Percentiles rank a stretch among this genome's conserved stretches.
phyloP scores from a whole-genome alignment of 37 sponge, comb jelly and placozoan genomes.

The Agelas oroides region DNA sequence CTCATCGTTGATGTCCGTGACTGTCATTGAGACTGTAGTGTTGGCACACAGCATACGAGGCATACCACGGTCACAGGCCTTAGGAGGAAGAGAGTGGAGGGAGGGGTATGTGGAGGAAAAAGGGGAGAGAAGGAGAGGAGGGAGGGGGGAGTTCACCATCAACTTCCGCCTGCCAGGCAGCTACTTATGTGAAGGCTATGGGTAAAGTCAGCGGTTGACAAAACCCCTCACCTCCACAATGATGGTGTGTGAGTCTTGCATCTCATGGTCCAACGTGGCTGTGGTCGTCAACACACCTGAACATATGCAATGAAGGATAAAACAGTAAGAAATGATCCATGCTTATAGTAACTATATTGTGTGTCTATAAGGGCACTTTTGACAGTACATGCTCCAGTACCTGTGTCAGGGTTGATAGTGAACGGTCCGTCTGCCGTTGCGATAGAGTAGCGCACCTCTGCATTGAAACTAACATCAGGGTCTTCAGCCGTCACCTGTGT shows the following conservation, averaged over 20 bases:
- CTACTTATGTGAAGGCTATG: too few species aligned
- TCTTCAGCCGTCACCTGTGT: conserved; percentile 37
- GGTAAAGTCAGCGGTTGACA: too few species aligned
- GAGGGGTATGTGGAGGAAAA: too few species aligned
- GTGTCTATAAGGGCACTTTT: too few species aligned
- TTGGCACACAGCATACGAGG: background rate
- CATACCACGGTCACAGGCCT: conserved; percentile 48
- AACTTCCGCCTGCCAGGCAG: too few species aligned
- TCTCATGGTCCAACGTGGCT: conserved; percentile 48
- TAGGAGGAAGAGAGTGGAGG: too few species aligned
- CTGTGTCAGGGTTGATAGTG: conserved; percentile 49
- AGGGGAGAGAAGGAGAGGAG: too few species aligned
- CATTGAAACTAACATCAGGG: conserved; percentile 25
- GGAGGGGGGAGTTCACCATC: too few species aligned
- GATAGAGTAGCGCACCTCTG: conserved; percentile 26
- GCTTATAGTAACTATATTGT: too few species aligned
- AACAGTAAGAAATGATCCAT: too few species aligned
- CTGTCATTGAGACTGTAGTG: conserved; percentile 29
- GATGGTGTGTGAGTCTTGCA: background rate
- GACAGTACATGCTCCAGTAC: background rate
- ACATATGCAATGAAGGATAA: background rate
- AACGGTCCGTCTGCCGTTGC: conserved; percentile 5
- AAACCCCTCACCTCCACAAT: background rate
- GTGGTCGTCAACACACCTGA: conserved; percentile 46
- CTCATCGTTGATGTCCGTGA: conserved; percentile 52